These are phyloP conservation scores for Dryobotodes eremita DNA, from an alignment of 2,888 invertebrate genomes.

Conservation along the genomic window DNA sequence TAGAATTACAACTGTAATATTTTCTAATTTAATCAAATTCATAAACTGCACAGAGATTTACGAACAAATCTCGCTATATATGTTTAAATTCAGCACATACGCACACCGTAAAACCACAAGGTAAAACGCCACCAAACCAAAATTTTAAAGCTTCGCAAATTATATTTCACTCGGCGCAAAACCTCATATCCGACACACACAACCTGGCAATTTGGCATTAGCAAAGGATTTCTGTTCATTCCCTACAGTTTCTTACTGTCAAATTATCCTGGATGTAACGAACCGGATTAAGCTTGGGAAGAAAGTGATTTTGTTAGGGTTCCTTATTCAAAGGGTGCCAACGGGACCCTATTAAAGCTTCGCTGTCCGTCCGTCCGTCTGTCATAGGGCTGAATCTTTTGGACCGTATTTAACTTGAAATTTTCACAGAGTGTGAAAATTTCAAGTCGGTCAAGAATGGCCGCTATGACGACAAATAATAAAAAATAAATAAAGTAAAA, in stretches of 20 bases:
- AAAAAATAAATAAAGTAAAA: not conserved
- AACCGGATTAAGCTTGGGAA: slow-evolving; percentile 74
- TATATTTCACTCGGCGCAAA: slow-evolving; percentile 51
- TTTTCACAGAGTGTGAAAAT: not conserved
- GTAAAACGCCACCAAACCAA: slow-evolving; percentile 33
- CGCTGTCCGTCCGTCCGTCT: not conserved
- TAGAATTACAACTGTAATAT: not conserved
- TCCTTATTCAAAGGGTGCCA: not conserved
- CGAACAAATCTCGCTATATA: slow-evolving; percentile 20
- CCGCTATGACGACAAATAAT: not conserved
- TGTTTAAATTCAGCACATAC: slow-evolving; percentile 22
- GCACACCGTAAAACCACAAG: slow-evolving; percentile 17
- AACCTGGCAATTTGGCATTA: slow-evolving; percentile 67
- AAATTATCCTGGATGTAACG: slow-evolving; percentile 78
- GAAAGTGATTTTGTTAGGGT: slow-evolving; percentile 72
- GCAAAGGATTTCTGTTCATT: slow-evolving; percentile 71
- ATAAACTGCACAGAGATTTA: not conserved
- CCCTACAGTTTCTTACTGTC: slow-evolving; percentile 72
- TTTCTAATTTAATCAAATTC: not conserved
- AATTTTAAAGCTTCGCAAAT: slow-evolving; percentile 48
- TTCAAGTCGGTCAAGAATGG: too few relatives aligned
- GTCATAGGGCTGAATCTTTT: not conserved
- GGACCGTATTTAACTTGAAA: not conserved
- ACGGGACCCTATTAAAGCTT: not conserved
- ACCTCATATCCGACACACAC: slow-evolving; percentile 47